phyloP scores from a whole-genome alignment of 2,113 vertebrate species.

The Lagopus leucura region DNA sequence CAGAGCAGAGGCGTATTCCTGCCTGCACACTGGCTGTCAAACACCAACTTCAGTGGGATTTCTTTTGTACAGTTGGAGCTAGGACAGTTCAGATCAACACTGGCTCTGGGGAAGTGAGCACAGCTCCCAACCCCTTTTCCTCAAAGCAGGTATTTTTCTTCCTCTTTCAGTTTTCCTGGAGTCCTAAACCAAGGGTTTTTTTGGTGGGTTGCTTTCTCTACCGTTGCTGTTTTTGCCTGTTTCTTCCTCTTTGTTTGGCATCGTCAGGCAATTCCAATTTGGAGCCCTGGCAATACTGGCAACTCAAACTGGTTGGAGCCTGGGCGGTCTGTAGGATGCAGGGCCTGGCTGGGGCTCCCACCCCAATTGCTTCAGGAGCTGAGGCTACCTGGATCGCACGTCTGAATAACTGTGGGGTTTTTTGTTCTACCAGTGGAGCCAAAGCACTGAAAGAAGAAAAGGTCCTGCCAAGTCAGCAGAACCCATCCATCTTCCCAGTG shows the following conservation, averaged over 20 bases:
- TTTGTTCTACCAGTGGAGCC: background rate
- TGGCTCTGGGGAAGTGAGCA: background rate
- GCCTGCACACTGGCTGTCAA: background rate
- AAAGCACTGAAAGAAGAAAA: constrained; percentile 29
- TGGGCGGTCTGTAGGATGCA: accelerated
- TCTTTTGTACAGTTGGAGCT: background rate
- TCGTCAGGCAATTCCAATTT: background rate
- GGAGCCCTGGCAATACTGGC: background rate
- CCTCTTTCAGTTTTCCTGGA: background rate
- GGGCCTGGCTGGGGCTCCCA: background rate
- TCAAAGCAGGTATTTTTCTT: background rate
- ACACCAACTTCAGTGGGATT: background rate
- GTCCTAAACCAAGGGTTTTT: background rate
- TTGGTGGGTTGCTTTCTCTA: background rate
- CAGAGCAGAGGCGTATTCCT: background rate
- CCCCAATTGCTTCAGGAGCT: background rate
- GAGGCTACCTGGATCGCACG: background rate
- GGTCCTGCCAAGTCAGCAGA: constrained; percentile 46
- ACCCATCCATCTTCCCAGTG: background rate
- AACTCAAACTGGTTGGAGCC: background rate
- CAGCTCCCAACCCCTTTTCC: background rate
- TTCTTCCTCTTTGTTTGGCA: background rate
- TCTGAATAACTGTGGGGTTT: background rate
- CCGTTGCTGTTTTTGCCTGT: background rate
- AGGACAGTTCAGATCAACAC: accelerated